Evolutionary conservation across 2,113 vertebrate species (phyloP).

Genomic region (Oncorhynchus gorbuscha): DNA sequence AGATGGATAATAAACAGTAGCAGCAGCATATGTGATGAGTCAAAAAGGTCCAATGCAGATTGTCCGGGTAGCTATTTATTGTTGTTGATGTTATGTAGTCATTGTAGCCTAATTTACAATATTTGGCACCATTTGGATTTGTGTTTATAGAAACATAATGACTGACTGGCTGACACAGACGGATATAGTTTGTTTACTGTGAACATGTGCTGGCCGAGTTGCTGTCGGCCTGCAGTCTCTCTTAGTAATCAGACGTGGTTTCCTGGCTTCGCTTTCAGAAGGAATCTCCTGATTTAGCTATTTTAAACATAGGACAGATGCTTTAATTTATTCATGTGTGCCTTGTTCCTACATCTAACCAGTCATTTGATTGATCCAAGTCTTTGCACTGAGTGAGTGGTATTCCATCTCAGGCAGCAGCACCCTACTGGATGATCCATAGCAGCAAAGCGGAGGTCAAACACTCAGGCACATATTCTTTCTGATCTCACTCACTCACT

Average conservation of each 20-base stretch:
- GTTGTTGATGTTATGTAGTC: background rate
- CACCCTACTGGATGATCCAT: background rate
- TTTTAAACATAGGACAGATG: constrained; percentile 15
- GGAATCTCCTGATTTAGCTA: constrained; percentile 12
- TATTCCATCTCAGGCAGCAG: background rate
- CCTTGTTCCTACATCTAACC: constrained; percentile 12
- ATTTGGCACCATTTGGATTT: background rate
- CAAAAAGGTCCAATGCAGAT: too few relatives aligned
- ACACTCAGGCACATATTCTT: constrained; percentile 16
- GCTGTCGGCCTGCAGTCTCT: background rate
- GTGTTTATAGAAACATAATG: background rate
- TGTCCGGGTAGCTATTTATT: too few relatives aligned
- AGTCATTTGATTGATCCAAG: constrained; percentile 4
- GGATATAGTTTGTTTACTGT: background rate
- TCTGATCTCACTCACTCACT: background rate
- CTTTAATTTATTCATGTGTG: constrained; percentile 4
- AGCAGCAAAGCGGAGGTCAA: constrained; percentile 14
- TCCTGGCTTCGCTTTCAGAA: constrained; percentile 26
- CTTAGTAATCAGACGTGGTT: constrained; percentile 18
- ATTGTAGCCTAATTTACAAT: constrained; percentile 16
- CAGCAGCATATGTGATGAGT: too few relatives aligned
- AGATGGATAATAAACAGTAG: too few relatives aligned
- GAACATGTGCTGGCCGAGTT: constrained; percentile 37
- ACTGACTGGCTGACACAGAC: background rate
- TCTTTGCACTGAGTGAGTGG: background rate